Conservation (phyloP, 2,888 invertebrate species). For the Drosophila paramelanica region DNA sequence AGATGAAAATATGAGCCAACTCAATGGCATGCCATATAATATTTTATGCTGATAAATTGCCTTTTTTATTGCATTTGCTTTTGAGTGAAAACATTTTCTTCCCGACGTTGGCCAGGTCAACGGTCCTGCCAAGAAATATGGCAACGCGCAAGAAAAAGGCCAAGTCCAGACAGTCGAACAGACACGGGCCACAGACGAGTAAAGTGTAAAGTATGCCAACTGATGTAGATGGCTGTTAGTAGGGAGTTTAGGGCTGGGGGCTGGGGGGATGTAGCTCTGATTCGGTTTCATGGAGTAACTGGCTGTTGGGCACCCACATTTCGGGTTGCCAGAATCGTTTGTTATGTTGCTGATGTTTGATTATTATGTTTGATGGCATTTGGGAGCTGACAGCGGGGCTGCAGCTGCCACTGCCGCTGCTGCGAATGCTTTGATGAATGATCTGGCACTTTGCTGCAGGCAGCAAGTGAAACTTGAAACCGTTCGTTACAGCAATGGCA, state of each 20-base stretch:
- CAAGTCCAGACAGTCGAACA: conserved; percentile 36
- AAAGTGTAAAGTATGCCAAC: conserved; percentile 43
- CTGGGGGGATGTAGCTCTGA: conserved; percentile 22
- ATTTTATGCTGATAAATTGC: conserved; percentile 80
- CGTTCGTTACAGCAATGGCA: conserved; percentile 28
- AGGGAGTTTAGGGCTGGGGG: not conserved
- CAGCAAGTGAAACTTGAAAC: conserved; percentile 60
- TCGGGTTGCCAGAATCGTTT: conserved; percentile 71
- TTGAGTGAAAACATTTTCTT: conserved; percentile 78
- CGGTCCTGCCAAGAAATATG: conserved; percentile 64
- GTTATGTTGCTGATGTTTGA: conserved; percentile 79
- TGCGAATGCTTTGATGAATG: conserved; percentile 71
- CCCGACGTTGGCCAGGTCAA: conserved; percentile 64
- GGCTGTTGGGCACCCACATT: conserved; percentile 55
- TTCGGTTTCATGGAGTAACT: conserved; percentile 34
- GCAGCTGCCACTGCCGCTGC: conserved; percentile 8
- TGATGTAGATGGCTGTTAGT: conserved; percentile 17
- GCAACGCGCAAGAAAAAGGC: conserved; percentile 48
- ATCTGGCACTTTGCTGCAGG: conserved; percentile 70
- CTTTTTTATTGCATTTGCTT: conserved; percentile 79
- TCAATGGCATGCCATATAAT: conserved; percentile 82
- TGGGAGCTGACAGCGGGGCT: conserved; percentile 39
- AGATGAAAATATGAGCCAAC: conserved; percentile 70
- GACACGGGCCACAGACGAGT: conserved; percentile 27
- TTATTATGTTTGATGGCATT: conserved; percentile 80